Conservation (phyloP, 2,113 vertebrate genomes). For the Corvus hawaiiensis region DNA sequence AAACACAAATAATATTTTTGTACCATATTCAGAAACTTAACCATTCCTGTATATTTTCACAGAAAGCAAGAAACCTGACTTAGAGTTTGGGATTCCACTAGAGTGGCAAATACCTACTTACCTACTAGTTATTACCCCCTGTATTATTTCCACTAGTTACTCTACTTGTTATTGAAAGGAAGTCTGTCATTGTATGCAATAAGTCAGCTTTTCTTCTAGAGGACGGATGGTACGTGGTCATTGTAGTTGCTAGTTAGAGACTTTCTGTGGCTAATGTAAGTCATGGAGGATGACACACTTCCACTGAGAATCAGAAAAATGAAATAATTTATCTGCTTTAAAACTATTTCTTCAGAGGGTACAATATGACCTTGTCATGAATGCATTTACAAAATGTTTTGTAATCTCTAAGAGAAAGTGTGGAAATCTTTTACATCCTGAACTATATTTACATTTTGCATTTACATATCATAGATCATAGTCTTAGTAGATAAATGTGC, state of each 20-base stretch:
- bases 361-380: background rate
- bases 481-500: background rate
- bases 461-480: background rate
- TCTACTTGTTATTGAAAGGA: background rate
- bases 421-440: background rate
- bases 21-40: background rate
- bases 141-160: background rate
- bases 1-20: background rate
- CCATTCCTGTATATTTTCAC: background rate
- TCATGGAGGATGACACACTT: background rate
- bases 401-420: background rate
- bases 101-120: background rate
- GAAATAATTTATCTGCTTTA: background rate
- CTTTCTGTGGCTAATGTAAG: background rate
- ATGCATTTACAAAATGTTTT: background rate
- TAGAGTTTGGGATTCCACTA: background rate
- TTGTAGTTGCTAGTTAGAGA: background rate
- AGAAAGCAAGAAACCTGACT: background rate
- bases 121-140: background rate
- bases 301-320: background rate
- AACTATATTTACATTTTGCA: background rate
- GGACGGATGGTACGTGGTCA: background rate
- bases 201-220: background rate
- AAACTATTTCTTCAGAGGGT: background rate
- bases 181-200: background rate